Evolutionary conservation across 2,113 vertebrate species (phyloP), one percentile per base, ranked within the genome.

Genomic region (Hippocampus zosterae): DNA sequence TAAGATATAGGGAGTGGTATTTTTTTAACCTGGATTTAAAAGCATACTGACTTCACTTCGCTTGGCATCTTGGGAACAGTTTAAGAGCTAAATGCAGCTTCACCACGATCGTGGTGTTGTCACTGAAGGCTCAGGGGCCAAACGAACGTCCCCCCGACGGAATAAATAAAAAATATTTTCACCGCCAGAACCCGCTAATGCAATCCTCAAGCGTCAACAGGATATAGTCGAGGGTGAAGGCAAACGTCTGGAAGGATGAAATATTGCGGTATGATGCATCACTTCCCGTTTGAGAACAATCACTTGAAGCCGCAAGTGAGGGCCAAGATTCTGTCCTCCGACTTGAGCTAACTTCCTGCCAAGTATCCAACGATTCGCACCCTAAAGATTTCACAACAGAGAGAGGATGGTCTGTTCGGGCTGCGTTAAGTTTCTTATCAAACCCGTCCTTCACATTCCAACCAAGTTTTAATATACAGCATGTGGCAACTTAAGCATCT

Each of bases 231-330:
- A 0, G 8, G 5, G 65, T 60, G 70, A 76, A 55, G 37, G 72
- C 33, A 56, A 79, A 80, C 10, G 25, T 56, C 33, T 21, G 40
- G n/a, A 67, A 79, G 81, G 85, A 86, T 78, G 73, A 88, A 70
- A 77, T 75, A 83, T 73, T 67, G 69, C 29, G 16, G 44, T 66
- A 61, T 27, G 70, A 62, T 77, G 18, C 78, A 77, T 74, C 68
- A 74, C 81, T 81, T 90, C 86, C 86, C 68, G 81, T 88, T 85
- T 87, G 62, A 81, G 71, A 83, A 86, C 85, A 85, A 84, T 85
- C 68, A 67, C 50, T 77, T 7, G 16, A 68, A 40, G 67, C 52
- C 29, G 13, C 37, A 59, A 67, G 66, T 72, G 73, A 41, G 53
- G 55, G 77, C 67, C 80, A 74, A 81, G 72, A 69, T 79, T 81